Evolutionary conservation across 2,888 invertebrate genomes (phyloP).

Genomic region (Epirrhoe alternata): DNA sequence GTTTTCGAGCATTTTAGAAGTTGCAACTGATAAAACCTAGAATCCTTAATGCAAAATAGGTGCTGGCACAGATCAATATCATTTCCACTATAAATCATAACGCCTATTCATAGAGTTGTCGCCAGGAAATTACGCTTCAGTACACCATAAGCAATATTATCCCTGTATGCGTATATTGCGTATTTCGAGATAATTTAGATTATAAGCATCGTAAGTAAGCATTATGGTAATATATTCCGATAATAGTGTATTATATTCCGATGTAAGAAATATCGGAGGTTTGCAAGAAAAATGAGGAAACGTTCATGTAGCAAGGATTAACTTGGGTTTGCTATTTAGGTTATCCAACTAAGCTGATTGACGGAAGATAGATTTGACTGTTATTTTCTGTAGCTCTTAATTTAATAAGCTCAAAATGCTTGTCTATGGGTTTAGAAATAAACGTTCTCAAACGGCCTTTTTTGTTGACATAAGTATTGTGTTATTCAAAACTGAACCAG

Average conservation of each 20-base stretch:
- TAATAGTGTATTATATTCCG: slow-evolving; percentile 11
- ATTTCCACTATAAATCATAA: slow-evolving; percentile 14
- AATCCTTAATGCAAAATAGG: no score
- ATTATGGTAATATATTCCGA: slow-evolving; percentile 12
- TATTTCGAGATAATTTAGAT: slow-evolving; percentile 26
- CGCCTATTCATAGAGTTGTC: slow-evolving; percentile 16
- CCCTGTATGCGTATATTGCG: slow-evolving; percentile 15
- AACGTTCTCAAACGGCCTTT: no score
- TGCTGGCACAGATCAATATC: no score
- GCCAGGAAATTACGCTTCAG: slow-evolving; percentile 15
- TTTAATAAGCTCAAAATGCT: no score
- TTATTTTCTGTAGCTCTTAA: no score
- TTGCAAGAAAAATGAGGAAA: not conserved
- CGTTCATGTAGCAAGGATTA: not conserved
- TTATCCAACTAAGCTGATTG: not conserved
- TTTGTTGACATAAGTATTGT: no score
- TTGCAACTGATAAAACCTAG: no score
- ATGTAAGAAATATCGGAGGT: not conserved
- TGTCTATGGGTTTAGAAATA: no score
- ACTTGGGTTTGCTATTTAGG: not conserved
- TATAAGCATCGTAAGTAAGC: slow-evolving; percentile 22
- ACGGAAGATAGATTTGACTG: not conserved
- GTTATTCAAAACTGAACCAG: no score
- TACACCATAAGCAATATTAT: slow-evolving; percentile 12
- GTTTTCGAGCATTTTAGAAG: no score